phyloP scores from a whole-genome alignment of 2,797 vertebrate genomes.

The Gadopsis marmoratus region DNA sequence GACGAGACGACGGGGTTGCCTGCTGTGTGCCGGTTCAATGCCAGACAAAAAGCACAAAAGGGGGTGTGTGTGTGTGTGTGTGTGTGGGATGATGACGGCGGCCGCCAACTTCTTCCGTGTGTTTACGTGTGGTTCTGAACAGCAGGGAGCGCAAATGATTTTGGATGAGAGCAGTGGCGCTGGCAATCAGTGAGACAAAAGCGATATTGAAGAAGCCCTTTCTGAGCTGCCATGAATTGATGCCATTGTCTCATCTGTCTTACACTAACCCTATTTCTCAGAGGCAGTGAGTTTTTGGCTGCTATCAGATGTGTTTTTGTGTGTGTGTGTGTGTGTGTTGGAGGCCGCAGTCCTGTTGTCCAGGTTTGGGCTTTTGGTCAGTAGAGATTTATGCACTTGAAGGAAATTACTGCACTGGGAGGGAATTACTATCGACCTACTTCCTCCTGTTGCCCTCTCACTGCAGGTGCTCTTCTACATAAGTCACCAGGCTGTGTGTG shows the following conservation, averaged over 20 bases:
- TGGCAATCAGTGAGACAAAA: slow-evolving; percentile 71
- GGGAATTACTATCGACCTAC: slow-evolving; percentile 72
- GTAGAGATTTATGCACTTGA: slow-evolving; percentile 67
- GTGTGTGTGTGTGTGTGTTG: slow-evolving; percentile 3
- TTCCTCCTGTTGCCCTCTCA: slow-evolving; percentile 43
- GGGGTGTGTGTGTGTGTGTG: not conserved
- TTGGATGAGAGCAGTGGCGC: slow-evolving; percentile 55
- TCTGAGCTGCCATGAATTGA: slow-evolving; percentile 53
- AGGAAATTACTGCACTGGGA: slow-evolving; percentile 62
- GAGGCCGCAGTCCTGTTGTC: slow-evolving; percentile 18
- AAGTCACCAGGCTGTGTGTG: slow-evolving; percentile 22
- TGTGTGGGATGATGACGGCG: slow-evolving; percentile 8
- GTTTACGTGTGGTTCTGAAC: slow-evolving; percentile 65
- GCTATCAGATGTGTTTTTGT: slow-evolving; percentile 9
- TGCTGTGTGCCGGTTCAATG: slow-evolving; percentile 76
- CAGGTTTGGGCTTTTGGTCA: slow-evolving; percentile 55
- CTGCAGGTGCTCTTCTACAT: slow-evolving; percentile 33
- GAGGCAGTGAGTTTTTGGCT: slow-evolving; percentile 2
- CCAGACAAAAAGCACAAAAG: slow-evolving; percentile 72
- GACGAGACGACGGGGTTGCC: slow-evolving; percentile 64
- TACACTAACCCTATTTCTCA: not conserved
- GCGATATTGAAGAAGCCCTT: slow-evolving; percentile 50
- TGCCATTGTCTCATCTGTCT: slow-evolving; percentile 50
- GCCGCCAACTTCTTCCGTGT: slow-evolving; percentile 50
- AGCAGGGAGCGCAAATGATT: slow-evolving; percentile 71